These are phyloP conservation scores for Aspidoscelis tigris DNA, from an alignment of 2,113 vertebrate species.

Conservation along the genomic window DNA sequence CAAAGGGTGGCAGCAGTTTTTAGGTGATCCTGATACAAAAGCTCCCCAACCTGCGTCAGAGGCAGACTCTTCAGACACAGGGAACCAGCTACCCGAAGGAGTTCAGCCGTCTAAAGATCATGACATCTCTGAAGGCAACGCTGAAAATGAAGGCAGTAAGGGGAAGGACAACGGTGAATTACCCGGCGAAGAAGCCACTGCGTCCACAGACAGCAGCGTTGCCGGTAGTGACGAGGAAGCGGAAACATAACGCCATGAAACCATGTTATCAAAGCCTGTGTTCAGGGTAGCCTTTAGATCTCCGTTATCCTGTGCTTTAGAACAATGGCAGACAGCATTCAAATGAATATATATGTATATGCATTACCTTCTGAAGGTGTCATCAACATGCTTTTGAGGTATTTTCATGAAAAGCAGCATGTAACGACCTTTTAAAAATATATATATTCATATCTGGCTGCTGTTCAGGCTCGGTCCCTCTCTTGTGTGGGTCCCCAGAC, in stretches of 20 bases:
- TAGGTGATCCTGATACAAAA: constrained; percentile 70
- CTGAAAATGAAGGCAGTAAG: constrained; percentile 49
- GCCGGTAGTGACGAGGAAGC: constrained; percentile 86
- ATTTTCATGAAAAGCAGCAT: constrained; percentile 69
- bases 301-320: constrained; percentile 56
- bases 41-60: constrained; percentile 52
- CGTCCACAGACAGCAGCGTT: constrained; percentile 91
- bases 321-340: constrained; percentile 64
- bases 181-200: constrained; percentile 68
- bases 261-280: constrained; percentile 41
- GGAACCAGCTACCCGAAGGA: constrained; percentile 50
- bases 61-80: constrained; percentile 45
- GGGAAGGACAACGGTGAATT: constrained; percentile 59
- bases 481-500: constrained; percentile 66
- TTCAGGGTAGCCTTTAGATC: constrained; percentile 61
- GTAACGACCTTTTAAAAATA: constrained; percentile 59
- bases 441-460: constrained; percentile 65
- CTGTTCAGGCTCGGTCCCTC: constrained; percentile 28
- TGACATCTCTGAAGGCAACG: constrained; percentile 43
- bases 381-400: constrained; percentile 59
- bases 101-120: constrained; percentile 57
- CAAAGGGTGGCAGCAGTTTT: constrained; percentile 88
- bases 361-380: constrained; percentile 60
- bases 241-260: constrained; percentile 65
- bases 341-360: constrained; percentile 37